Evolutionary conservation across 2,113 vertebrate genomes (phyloP).

Genomic region (Pelusios castaneus): DNA sequence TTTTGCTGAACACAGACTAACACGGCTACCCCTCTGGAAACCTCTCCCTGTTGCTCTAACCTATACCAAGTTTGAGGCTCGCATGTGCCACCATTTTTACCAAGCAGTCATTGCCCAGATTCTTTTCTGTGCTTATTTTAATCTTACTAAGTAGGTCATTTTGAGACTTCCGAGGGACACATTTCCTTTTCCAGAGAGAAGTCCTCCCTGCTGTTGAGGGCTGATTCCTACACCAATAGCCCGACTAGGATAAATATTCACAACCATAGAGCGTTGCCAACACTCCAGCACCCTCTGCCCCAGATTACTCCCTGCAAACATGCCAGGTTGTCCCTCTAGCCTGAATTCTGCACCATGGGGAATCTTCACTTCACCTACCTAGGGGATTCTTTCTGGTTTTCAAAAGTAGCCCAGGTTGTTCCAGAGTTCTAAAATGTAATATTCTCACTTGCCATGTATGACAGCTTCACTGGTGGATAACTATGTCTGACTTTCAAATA

Average conservation of each 20-base stretch:
- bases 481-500: not conserved
- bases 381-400: not conserved
- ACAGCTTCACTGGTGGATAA: not conserved
- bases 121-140: not conserved
- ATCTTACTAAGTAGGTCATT: not conserved
- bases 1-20: too few relatives aligned
- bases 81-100: not conserved
- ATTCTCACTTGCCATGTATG: not conserved
- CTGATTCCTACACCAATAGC: not conserved
- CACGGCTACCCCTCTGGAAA: too few relatives aligned
- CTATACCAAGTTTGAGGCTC: not conserved
- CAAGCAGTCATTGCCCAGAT: not conserved
- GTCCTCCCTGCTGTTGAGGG: not conserved
- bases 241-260: not conserved
- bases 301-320: not conserved
- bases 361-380: not conserved
- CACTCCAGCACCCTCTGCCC: not conserved
- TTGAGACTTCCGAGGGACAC: not conserved
- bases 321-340: not conserved
- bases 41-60: not conserved
- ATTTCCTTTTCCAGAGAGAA: not conserved
- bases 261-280: not conserved
- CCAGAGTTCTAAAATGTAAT: not conserved
- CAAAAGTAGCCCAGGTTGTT: not conserved
- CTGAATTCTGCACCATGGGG: not conserved